Base-by-base conservation (phyloP, 2,113 vertebrate species). In the Chloropsis hardwickii region DNA sequence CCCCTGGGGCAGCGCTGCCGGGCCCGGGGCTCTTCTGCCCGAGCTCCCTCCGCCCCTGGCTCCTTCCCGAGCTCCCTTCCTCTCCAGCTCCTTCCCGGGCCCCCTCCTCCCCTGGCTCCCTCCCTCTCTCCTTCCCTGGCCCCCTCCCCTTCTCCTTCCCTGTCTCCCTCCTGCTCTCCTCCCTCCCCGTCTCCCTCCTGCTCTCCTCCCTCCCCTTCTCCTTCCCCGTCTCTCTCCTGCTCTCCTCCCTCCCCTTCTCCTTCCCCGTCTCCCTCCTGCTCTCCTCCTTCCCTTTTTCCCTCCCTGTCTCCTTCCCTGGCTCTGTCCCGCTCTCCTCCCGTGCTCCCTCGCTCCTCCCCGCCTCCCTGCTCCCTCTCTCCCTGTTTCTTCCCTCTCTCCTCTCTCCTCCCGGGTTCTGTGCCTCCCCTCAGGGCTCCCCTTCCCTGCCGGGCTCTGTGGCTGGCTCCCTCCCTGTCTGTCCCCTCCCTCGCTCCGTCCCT, bases 41-140 rank as follows among this genome's bases (percentile, higher is more conserved):
- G 9, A 2, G 6, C 48, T 72, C 25, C 42, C 48, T 24, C 14
- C 29, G 12, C 9, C 37, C 27, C 35, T 4, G 1, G 5, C 35
- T 54, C 28, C 29, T 9, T 3, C 42, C 15, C 11, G 3, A 0
- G 3, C 25, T 12, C 33, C 24, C 8, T 33, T 16, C 35, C 23
- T 4, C 29, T 16, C 20, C 11, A 3, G 5, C 8, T 16, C 17
- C 19, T 7, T 20, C n/a, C 25, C 11, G 6, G 1, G 4, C 21
- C 19, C 24, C 33, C 21, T 31, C 48, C 11, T 29, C 10, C 23
- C 23, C 11, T 4, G 6, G 4, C n/a, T 23, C 21, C 25, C 37
- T 18, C 4, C 33, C n/a, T 21, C 6, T 5, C 5, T 37, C 37
- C 37, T 35, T 39, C 35, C 24, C 16, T 9, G 5, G 9, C 31